Base-by-base conservation (phyloP, 2,797 vertebrate species). In the Psittacula echo region DNA sequence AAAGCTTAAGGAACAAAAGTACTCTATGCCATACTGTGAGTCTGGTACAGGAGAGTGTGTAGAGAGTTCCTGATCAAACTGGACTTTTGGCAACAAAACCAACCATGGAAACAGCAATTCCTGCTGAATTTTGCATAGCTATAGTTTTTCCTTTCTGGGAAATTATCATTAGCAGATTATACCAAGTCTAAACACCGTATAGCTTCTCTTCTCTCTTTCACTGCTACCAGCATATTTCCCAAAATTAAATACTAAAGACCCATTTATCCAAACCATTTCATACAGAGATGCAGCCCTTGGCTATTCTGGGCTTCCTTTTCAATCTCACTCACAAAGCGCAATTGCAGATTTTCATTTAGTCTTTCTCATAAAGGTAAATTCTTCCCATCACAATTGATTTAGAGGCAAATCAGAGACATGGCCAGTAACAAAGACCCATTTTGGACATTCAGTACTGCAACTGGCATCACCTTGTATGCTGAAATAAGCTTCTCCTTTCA, bases 401-500 rank as follows among this genome's bases (percentile, higher is more conserved):
- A 91, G 80, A 91, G 86, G 65, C 68, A 34, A 89, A 62, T 89
- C 45, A 83, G 81, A 94, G 66, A 72, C 37, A 29, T 2, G 83
- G 67, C 24, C 77, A 85, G 72, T 53, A 87, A 90, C 41, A 84
- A 47, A 73, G 79, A 75, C 21, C 68, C 64, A 77, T 75, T 93
- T 90, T 44, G 87, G 68, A 56, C 70, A 47, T 34, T 83, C 89
- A 84, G 17, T 32, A 65, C 68, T 93, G 85, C 65, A 90, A 64
- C 7, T 92, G 93, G 87, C 88, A 95, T 91, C 87, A 56, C 74
- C 50, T 77, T 62, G 37, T 71, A 75, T 89, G 70, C 4, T 71
- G 91, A 93, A 95, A 95, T 95, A 95, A 89, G 72, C 24, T 71
- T 91, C 3, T 76, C 80, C 89, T 93, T 96, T 96, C 95, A 95